Evolutionary conservation across 2,113 vertebrate genomes (phyloP).

Genomic region (Petromus typicus): DNA sequence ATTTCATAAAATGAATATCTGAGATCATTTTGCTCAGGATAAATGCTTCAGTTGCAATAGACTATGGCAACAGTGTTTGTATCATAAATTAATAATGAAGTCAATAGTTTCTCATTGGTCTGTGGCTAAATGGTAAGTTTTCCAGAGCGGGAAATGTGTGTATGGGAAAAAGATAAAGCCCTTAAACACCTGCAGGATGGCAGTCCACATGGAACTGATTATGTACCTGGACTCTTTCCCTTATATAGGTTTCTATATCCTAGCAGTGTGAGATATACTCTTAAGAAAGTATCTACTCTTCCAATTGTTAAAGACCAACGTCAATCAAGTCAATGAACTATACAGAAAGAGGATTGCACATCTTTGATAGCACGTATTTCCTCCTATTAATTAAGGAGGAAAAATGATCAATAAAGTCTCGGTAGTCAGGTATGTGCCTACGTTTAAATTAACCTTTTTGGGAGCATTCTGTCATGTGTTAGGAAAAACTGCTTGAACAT

Average conservation of each 20-base stretch:
- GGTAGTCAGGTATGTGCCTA: slow-evolving; percentile 25
- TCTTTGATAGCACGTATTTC: no score
- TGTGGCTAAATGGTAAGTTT: slow-evolving; percentile 41
- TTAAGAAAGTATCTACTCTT: not conserved
- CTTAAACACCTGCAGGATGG: accelerated
- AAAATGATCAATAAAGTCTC: slow-evolving; percentile 59
- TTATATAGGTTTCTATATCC: not conserved
- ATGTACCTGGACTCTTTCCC: not conserved
- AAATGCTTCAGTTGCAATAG: not conserved
- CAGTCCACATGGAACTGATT: not conserved
- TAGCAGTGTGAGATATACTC: not conserved
- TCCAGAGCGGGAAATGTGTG: not conserved
- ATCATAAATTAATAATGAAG: slow-evolving; percentile 49
- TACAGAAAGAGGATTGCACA: not conserved
- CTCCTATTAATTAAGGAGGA: slow-evolving; percentile 58
- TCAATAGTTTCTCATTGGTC: slow-evolving; percentile 22
- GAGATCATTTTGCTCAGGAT: slow-evolving; percentile 9
- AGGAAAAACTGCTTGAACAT: slow-evolving; percentile 14
- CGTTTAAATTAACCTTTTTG: slow-evolving; percentile 36
- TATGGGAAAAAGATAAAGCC: not conserved
- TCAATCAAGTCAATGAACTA: not conserved
- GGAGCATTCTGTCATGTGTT: not conserved
- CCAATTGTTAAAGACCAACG: slow-evolving; percentile 13
- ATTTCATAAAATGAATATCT: slow-evolving; percentile 45
- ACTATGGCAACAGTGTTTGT: slow-evolving; percentile 23